Evolutionary conservation across 2,797 vertebrate genomes (phyloP).

Genomic region (Hippopotamyrus pictus): DNA sequence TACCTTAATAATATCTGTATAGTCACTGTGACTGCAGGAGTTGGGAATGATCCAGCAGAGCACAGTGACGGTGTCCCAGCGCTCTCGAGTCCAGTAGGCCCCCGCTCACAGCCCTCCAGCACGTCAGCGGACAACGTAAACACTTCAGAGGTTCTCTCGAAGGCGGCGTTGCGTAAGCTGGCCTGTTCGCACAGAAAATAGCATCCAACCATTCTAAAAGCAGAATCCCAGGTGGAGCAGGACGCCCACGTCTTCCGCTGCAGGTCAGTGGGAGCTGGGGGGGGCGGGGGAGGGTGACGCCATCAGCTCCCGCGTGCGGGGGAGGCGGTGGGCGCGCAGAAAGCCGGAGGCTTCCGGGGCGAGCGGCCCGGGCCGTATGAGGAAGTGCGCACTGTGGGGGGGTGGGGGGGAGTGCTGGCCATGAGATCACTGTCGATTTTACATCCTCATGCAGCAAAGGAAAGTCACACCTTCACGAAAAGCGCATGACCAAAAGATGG

Average conservation of each 20-base stretch:
- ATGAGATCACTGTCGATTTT: conserved; percentile 60
- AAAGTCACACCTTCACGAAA: background rate
- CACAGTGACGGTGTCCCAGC: background rate
- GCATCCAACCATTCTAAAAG: conserved; percentile 61
- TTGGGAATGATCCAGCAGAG: background rate
- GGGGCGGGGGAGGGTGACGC: conserved; percentile 31
- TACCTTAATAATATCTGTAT: background rate
- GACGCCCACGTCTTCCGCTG: conserved; percentile 65
- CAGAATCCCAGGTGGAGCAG: conserved; percentile 47
- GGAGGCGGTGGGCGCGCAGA: conserved; percentile 42
- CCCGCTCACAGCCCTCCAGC: background rate
- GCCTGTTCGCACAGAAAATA: conserved; percentile 57
- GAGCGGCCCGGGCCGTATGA: conserved; percentile 53
- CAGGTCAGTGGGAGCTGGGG: conserved; percentile 68
- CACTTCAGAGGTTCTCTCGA: conserved; percentile 34
- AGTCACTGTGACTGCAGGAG: background rate
- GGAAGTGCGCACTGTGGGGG: conserved; percentile 49
- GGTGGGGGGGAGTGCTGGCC: conserved; percentile 39
- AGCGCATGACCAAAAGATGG: background rate
- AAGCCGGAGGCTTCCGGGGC: conserved; percentile 58
- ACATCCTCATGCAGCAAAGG: conserved; percentile 45
- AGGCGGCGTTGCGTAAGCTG: conserved; percentile 45
- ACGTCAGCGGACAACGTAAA: conserved; percentile 41
- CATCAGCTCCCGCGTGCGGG: conserved; percentile 32
- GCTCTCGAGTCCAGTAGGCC: background rate